Conservation (phyloP, 2,888 invertebrate genomes). For the Peribatodes rhomboidaria region DNA sequence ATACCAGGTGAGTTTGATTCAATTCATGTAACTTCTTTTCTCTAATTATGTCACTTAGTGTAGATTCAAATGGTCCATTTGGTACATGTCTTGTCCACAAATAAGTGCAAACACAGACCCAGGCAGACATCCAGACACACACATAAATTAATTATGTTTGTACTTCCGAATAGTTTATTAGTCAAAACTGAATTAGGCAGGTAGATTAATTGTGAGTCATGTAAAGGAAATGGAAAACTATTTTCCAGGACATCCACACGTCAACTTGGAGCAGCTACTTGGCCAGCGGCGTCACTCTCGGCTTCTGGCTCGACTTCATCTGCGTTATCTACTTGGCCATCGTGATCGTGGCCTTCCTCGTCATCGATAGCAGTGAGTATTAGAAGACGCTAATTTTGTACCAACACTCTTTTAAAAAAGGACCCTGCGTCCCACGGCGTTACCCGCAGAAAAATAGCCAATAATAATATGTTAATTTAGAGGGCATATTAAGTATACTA, state of each 20-base stretch:
- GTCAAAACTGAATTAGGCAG: background rate
- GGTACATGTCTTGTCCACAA: too few species aligned
- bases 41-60: too few species aligned
- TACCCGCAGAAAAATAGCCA: too few species aligned
- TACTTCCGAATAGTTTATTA: background rate
- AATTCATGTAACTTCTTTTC: background rate
- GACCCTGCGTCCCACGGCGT: too few species aligned
- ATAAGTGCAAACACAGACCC: too few species aligned
- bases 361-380: slow-evolving; percentile 83
- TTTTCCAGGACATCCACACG: slow-evolving; percentile 88
- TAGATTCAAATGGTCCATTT: too few species aligned
- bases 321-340: slow-evolving; percentile 89
- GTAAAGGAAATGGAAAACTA: background rate
- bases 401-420: background rate
- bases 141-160: too few species aligned
- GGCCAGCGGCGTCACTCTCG: slow-evolving; percentile 90
- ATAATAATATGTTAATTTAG: too few species aligned
- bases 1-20: slow-evolving; percentile 84
- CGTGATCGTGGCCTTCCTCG: slow-evolving; percentile 90
- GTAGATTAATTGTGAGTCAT: background rate
- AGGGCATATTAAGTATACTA: too few species aligned
- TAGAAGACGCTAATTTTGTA: background rate
- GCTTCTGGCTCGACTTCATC: slow-evolving; percentile 92
- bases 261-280: slow-evolving; percentile 91
- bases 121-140: too few species aligned